Conservation (phyloP, 1,140 invertebrate genomes). For the Dermatophagoides farinae region DNA sequence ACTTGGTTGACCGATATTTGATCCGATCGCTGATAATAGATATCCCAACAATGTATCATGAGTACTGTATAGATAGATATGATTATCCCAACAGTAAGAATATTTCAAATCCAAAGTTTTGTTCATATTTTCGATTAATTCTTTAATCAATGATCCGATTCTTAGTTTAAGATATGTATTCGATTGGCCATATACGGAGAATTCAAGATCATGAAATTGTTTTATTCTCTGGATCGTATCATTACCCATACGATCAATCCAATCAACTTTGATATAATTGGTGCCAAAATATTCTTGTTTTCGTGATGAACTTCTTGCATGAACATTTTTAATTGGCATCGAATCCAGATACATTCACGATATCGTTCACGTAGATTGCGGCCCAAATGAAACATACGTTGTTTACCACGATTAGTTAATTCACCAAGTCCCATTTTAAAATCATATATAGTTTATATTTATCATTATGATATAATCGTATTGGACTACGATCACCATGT, state of each 20-base stretch:
- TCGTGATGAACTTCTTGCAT: constrained; percentile 1
- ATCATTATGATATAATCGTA: not conserved
- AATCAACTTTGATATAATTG: not conserved
- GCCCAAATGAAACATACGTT: constrained; percentile 4
- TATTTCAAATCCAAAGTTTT: not conserved
- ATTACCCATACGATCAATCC: constrained; percentile 4
- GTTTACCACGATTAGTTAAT: not conserved
- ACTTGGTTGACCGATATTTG: not conserved
- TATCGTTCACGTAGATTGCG: not conserved
- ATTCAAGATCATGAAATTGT: not conserved
- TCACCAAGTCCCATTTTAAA: not conserved
- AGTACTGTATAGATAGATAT: not conserved
- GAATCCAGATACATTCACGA: not conserved
- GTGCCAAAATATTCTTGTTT: not conserved
- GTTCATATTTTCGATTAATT: not conserved
- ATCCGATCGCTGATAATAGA: not conserved
- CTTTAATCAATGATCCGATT: not conserved
- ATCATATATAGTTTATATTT: not conserved
- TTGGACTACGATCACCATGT: constrained; percentile 7
- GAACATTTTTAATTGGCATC: not conserved
- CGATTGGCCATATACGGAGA: not conserved
- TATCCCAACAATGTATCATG: not conserved
- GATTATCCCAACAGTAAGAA: not conserved
- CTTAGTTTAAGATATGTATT: not conserved
- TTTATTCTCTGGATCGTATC: not conserved